Evolutionary conservation across 2,888 invertebrate species (phyloP).

Genomic region (Hedychridium roseum): DNA sequence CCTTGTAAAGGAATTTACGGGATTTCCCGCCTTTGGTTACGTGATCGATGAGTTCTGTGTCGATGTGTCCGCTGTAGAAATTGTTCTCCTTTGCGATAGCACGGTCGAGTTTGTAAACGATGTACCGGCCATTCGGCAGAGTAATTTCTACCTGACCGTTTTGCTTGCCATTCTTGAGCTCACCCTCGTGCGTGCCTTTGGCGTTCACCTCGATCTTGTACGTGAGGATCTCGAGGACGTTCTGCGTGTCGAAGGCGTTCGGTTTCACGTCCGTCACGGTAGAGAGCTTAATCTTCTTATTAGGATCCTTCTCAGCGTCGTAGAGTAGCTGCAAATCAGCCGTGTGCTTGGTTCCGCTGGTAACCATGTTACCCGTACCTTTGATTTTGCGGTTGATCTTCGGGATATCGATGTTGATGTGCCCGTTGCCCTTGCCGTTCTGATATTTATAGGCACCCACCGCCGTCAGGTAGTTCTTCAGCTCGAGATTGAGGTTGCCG

Average conservation of each 20-base stretch:
- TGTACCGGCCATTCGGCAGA: conserved; percentile 65
- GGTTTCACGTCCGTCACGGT: conserved; percentile 70
- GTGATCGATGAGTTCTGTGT: conserved; percentile 56
- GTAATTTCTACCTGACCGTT: conserved; percentile 65
- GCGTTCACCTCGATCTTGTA: conserved; percentile 65
- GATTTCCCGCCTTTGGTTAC: conserved; percentile 62
- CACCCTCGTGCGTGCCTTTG: conserved; percentile 64
- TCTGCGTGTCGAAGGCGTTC: conserved; percentile 70
- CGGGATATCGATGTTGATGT: conserved; percentile 68
- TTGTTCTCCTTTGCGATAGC: conserved; percentile 43
- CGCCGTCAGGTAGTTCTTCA: conserved; percentile 71
- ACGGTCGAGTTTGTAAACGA: conserved; percentile 61
- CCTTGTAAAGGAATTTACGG: conserved; percentile 60
- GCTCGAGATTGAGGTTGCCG: conserved; percentile 67
- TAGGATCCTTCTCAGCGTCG: conserved; percentile 75
- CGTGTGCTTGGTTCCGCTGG: conserved; percentile 70
- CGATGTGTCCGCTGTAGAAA: conserved; percentile 23
- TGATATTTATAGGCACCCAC: conserved; percentile 72
- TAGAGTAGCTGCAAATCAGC: conserved; percentile 72
- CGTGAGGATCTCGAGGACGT: conserved; percentile 65
- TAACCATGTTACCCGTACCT: conserved; percentile 68
- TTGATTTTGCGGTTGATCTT: conserved; percentile 64
- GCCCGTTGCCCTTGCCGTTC: conserved; percentile 73
- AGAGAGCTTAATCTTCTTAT: conserved; percentile 72
- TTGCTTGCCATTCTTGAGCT: conserved; percentile 61